A percentile compares a stretch with the other conserved stretches of the same genome.
Evolutionary conservation across 2,113 vertebrate genomes (phyloP).

Genomic region (Phalacrocorax brasilianus): DNA sequence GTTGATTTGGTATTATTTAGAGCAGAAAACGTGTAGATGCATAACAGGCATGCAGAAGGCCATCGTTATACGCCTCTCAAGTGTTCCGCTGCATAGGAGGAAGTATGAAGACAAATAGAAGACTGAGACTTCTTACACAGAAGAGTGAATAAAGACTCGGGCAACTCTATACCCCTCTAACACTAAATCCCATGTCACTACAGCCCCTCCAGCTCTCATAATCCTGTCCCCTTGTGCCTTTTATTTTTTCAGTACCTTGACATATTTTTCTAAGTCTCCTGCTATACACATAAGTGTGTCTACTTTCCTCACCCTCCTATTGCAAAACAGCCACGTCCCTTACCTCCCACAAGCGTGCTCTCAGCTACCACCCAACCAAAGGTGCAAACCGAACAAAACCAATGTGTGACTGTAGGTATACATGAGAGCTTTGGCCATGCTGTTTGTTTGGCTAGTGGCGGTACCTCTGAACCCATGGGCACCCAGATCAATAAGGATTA

Average conservation of each 20-base stretch:
- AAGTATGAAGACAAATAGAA: neutral
- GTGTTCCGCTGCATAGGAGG: neutral
- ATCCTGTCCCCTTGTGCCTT: neutral
- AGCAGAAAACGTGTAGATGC: neutral
- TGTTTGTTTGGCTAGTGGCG: rapidly evolving
- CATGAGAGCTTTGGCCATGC: neutral
- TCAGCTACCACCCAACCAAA: neutral
- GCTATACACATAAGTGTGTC: neutral
- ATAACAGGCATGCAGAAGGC: neutral
- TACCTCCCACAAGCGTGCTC: rapidly evolving
- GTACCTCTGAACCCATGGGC: neutral
- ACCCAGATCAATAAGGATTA: neutral
- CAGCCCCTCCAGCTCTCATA: neutral
- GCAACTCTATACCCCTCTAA: neutral
- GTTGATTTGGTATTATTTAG: neutral
- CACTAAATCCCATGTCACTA: neutral
- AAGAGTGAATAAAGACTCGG: neutral
- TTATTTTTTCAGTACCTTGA: neutral
- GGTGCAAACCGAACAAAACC: too few relatives aligned
- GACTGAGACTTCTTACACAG: neutral
- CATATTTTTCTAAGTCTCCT: neutral
- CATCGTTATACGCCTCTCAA: rapidly evolving
- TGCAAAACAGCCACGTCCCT: neutral
- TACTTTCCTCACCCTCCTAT: neutral
- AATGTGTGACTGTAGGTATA: rapidly evolving